A percentile compares a stretch with the other conserved stretches of the same genome.
These are phyloP conservation scores for Micromussa lordhowensis DNA, from an alignment of 92 coral and sea anemone genomes.

Conservation along the genomic window DNA sequence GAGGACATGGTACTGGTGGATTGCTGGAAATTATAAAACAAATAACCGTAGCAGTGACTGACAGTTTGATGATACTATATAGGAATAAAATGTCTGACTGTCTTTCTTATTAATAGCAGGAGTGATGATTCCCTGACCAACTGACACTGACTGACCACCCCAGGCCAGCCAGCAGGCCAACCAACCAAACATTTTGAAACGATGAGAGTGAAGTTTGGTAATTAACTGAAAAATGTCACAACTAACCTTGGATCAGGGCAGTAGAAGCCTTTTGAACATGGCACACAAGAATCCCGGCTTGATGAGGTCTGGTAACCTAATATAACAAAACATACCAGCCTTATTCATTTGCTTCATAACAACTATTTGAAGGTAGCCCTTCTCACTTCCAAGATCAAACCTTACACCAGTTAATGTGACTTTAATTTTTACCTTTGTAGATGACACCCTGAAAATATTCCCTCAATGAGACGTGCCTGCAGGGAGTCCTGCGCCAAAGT, in stretches of 20 bases:
- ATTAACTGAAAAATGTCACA: neutral
- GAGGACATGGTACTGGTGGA: conserved; percentile 88
- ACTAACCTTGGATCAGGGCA: conserved; percentile 92
- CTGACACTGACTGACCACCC: neutral
- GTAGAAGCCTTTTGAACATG: conserved; percentile 89
- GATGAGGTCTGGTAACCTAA: conserved; percentile 80
- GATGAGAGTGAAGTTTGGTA: neutral
- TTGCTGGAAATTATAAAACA: conserved; percentile 54
- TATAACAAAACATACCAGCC: neutral
- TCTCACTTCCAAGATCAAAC: neutral
- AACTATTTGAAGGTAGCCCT: neutral
- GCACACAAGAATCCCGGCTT: conserved; percentile 74
- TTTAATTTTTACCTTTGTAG: neutral
- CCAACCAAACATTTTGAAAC: neutral
- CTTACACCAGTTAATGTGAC: neutral
- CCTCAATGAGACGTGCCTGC: no score
- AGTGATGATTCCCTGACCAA: no score
- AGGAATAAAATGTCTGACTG: neutral
- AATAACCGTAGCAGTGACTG: neutral
- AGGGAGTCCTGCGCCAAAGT: no score
- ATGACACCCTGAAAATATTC: no score
- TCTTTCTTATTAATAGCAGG: no score
- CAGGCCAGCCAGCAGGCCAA: neutral
- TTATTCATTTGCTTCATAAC: neutral
- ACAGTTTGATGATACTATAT: neutral